Evolutionary conservation across 2,888 invertebrate genomes (phyloP).

Genomic region (Yponomeuta cagnagella): DNA sequence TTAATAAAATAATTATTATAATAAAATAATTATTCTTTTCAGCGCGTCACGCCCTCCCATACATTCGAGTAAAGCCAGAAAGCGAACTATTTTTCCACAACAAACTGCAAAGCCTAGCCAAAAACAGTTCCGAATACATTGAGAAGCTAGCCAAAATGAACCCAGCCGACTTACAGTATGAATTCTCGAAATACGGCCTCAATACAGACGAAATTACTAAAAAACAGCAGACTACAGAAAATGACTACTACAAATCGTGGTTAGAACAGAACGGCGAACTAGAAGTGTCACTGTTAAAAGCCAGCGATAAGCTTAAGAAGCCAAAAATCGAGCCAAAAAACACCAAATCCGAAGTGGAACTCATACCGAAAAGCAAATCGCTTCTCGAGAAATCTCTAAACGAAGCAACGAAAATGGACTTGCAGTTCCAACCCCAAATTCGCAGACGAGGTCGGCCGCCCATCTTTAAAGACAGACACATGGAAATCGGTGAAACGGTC

Average conservation of each 20-base stretch:
- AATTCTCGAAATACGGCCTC: constrained; percentile 62
- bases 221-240: constrained; percentile 39
- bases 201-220: constrained; percentile 48
- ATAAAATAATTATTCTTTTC: constrained; percentile 19
- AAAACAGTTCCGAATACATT: constrained; percentile 57
- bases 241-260: constrained; percentile 69
- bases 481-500: constrained; percentile 64
- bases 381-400: constrained; percentile 11
- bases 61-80: constrained; percentile 61
- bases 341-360: constrained; percentile 59
- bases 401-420: constrained; percentile 16
- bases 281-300: constrained; percentile 63
- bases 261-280: constrained; percentile 67
- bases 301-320: constrained; percentile 46
- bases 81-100: constrained; percentile 63
- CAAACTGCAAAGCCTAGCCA: constrained; percentile 54
- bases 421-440: constrained; percentile 28
- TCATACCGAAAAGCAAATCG: constrained; percentile 48
- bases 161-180: constrained; percentile 52
- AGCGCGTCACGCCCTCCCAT: constrained; percentile 38
- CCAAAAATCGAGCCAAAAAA: constrained; percentile 39
- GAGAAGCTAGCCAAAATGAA: constrained; percentile 60
- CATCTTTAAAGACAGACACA: constrained; percentile 61
- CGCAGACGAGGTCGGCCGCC: constrained; percentile 58
- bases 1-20: too few species aligned